Percentiles rank a stretch among this genome's conserved stretches.
Evolutionary conservation across 2,797 vertebrate species (phyloP).

Genomic region (Enteromius radiatus): DNA sequence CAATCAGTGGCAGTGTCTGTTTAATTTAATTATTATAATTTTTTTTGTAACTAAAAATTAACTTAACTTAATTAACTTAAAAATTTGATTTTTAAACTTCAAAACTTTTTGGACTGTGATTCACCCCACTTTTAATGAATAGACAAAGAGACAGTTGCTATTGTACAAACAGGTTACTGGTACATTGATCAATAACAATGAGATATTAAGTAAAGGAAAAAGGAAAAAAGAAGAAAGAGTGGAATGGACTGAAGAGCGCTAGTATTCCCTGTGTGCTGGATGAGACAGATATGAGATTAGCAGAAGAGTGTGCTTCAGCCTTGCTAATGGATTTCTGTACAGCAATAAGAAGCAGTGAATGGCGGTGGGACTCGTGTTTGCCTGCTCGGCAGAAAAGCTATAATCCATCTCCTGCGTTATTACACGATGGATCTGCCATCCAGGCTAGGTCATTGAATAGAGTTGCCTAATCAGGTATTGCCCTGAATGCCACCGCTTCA

Average conservation of each 20-base stretch:
- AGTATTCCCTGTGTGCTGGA: background rate
- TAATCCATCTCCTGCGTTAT: conserved; percentile 72
- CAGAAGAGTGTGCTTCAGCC: conserved; percentile 29
- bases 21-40: background rate
- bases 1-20: background rate
- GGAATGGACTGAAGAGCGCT: background rate
- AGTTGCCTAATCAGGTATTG: conserved; percentile 74
- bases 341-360: conserved; percentile 57
- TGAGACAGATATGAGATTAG: conserved; percentile 52
- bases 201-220: background rate
- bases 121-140: background rate
- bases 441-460: conserved; percentile 66
- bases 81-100: background rate
- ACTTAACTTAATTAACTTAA: background rate
- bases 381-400: conserved; percentile 64
- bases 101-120: background rate
- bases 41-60: background rate
- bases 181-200: conserved; percentile 4
- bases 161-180: background rate
- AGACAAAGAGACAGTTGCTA: background rate
- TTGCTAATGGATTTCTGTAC: conserved; percentile 60
- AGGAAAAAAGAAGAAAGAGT: background rate
- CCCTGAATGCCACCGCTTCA: conserved; percentile 63
- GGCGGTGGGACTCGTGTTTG: conserved; percentile 44
- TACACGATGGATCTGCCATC: conserved; percentile 75